Base-by-base conservation (phyloP, 2,888 invertebrate species). In the Cryptocephalus primarius region DNA sequence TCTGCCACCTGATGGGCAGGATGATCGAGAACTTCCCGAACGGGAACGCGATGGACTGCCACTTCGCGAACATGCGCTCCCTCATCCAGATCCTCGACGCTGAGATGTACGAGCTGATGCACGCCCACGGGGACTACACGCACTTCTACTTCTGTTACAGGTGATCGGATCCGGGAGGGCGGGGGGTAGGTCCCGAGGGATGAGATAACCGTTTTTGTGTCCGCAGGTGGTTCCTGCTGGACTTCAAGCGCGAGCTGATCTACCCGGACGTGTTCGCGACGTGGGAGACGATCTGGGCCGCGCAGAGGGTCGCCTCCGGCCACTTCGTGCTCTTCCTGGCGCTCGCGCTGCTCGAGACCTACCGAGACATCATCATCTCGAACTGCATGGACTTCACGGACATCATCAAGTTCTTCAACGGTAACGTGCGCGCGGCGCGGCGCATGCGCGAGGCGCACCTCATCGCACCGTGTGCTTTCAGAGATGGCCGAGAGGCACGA, bases 321-420 rank as follows among this genome's bases (percentile, higher is more conserved):
- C 86, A 94, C 69, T 95, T 94, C 76, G 90, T 91, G 44, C 74
- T 96, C 49, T 96, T 96, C 72, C 78, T 96, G 51, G 94, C 94
- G 1, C 75, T 96, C 55, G 92, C 94, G 0, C 72, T 95, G 48
- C 79, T 96, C 11, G 90, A 93, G 71, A 89, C 88, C 40, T 96
- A 96, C 69, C 75, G 94, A 36, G 93, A 94, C 66, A 92, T 96
- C 59, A 93, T 96, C 51, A 75, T 96, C 39, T 88, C 91, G 44
- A 95, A 96, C 71, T 82, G 87, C 59, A 96, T 96, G 94, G 94
- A 96, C 72, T 96, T 95, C 68, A 95, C 95, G 0, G 95, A 96
- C 68, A 92, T 95, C 66, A 96, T 96, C 65, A 94, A 94, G 67
- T 96, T 96, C 72, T 96, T 95, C 66, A 96, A 95, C 72, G 94